Evolutionary conservation across 1,140 invertebrate species (phyloP), one percentile per base, ranked within the genome.

Genomic region (Bilobella aurantiaca): DNA sequence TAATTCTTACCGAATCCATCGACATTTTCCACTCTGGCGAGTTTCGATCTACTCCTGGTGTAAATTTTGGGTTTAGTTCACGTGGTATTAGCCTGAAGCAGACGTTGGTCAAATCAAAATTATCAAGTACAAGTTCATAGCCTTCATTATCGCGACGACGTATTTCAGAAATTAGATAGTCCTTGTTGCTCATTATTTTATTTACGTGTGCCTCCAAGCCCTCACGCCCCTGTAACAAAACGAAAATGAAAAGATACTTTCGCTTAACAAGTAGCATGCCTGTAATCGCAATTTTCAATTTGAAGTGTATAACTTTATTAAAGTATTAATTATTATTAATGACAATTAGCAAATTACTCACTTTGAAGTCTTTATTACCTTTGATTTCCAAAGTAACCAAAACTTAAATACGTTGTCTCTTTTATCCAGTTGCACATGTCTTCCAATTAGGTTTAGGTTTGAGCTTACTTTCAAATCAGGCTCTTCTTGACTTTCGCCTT

Each of bases 381-480:
- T 62, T 12, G 59, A 30, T 46, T 62, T 62, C 59, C 59, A 62
- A 27, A 62, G 29, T 5, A 37, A 18, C 59, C 59, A 62, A 18
- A 62, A 62, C 32, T 62, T 62, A 12, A 62, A 27, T 18, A 62
- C 28, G 59, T 62, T 62, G 32, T 62, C 46, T 28, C 59, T 8
- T 34, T 62, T 62, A 16, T 62, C 59, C 23, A 14, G 3, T 62
- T 62, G 59, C 59, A 3, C 5, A 42, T 62, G 32, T 8, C 49
- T 12, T 53, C 49, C 49, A 16, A 23, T 5, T 23, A 16, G 21
- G 49, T 53, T 53, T 8, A 53, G 49, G 5, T 12, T 5, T 5
- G 12, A 5, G 21, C 25, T 5, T 53, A 5, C 49, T n/a, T n/a
- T n/a, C n/a, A n/a, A n/a, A 53, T 53, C 8, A 5, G 12, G 14